Evolutionary conservation across 37 sponge, comb jelly and placozoan species (phyloP).

Genomic region (Oscarella lobularis): DNA sequence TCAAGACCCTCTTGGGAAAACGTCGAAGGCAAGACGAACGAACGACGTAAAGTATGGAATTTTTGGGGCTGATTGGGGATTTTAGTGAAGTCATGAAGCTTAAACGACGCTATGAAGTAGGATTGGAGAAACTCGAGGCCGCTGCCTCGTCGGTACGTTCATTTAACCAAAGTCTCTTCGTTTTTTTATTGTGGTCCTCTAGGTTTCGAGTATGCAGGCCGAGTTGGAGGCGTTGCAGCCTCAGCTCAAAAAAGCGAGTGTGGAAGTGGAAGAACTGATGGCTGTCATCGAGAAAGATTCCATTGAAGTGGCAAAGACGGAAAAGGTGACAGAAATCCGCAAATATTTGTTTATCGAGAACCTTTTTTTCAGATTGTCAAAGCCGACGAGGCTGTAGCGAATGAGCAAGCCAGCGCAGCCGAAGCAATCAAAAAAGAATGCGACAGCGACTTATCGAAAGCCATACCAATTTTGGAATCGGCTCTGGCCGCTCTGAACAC

Average conservation of each 20-base stretch:
- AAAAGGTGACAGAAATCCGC: constrained; percentile 44
- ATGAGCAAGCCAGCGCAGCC: constrained; percentile 89
- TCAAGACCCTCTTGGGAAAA: constrained; percentile 81
- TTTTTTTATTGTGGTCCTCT: too few species aligned
- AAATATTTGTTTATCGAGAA: background rate
- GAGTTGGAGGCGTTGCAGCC: constrained; percentile 85
- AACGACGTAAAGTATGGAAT: too few species aligned
- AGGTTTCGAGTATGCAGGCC: constrained; percentile 71
- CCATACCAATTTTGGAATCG: constrained; percentile 87
- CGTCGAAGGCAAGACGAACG: constrained; percentile 48
- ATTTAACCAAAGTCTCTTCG: too few species aligned
- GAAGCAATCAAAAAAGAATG: constrained; percentile 97
- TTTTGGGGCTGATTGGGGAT: too few species aligned
- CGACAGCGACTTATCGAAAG: constrained; percentile 91
- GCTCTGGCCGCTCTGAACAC: constrained; percentile 92
- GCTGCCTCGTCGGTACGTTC: constrained; percentile 58
- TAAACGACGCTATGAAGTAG: constrained; percentile 82
- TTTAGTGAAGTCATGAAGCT: constrained; percentile 73
- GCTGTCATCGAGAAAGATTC: constrained; percentile 88
- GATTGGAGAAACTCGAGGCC: constrained; percentile 85
- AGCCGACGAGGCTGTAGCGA: constrained; percentile 90
- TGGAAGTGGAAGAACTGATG: constrained; percentile 92
- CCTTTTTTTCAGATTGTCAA: constrained; percentile 80
- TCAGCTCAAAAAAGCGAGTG: constrained; percentile 73
- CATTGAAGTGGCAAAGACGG: constrained; percentile 86